Evolutionary conservation across 2,888 invertebrate species (phyloP).

Genomic region (Tillus elongatus): DNA sequence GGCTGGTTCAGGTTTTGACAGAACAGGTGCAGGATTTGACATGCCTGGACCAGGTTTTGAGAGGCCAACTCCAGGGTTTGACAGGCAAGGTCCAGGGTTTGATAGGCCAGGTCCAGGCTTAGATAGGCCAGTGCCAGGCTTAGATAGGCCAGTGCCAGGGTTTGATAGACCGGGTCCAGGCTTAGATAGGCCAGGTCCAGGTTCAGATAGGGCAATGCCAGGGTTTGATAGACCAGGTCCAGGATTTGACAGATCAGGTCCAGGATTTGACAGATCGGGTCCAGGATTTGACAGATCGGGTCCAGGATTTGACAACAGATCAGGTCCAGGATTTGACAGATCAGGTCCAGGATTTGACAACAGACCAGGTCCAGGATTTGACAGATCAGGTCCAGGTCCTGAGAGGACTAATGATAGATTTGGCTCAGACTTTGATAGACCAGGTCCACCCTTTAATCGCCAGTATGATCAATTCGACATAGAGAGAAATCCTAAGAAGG

Average conservation of each 20-base stretch:
- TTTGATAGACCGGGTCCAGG: neutral
- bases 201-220: neutral
- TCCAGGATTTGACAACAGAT: neutral
- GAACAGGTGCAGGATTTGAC: neutral
- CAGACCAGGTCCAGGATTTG: neutral
- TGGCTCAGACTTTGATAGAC: neutral
- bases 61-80: neutral
- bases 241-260: neutral
- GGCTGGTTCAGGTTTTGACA: constrained; percentile 1
- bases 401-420: neutral
- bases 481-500: no score
- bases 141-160: neutral
- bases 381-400: neutral
- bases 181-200: neutral
- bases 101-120: neutral
- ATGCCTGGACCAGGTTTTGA: neutral
- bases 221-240: neutral
- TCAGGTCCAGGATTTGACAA: neutral
- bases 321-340: neutral
- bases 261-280: neutral
- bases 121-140: neutral
- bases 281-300: neutral
- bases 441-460: constrained; percentile 2
- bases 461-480: no score
- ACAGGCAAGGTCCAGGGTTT: neutral